Conservation (phyloP, 2,888 invertebrate genomes). For the Drosophila sordidula region DNA sequence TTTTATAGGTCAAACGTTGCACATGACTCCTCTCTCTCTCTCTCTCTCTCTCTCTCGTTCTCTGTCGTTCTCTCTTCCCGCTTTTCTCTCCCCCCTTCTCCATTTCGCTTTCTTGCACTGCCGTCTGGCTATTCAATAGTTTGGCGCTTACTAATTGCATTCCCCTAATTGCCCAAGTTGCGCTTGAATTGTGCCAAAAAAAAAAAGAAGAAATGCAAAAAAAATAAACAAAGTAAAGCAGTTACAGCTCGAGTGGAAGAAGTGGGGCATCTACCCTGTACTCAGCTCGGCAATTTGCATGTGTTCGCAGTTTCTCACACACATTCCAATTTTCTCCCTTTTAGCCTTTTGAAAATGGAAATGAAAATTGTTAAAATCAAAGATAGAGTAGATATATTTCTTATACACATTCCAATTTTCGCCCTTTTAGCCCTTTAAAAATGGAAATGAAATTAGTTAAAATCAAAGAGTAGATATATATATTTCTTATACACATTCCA, state of each 20-base stretch:
- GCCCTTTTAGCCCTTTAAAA: too few species aligned
- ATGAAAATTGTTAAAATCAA: too few species aligned
- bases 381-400: too few species aligned
- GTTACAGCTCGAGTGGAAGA: not conserved
- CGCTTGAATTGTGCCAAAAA: constrained; percentile 69
- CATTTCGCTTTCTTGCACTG: not conserved
- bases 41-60: too few species aligned
- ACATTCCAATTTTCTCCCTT: too few species aligned
- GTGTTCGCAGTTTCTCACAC: too few species aligned
- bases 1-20: constrained; percentile 65
- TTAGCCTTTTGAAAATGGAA: too few species aligned
- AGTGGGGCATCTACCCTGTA: not conserved
- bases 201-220: constrained; percentile 10
- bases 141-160: constrained; percentile 73
- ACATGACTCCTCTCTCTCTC: constrained; percentile 2
- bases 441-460: too few species aligned
- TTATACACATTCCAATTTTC: too few species aligned
- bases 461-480: too few species aligned
- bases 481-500: too few species aligned
- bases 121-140: constrained; percentile 66
- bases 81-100: not conserved
- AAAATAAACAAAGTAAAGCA: not conserved
- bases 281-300: not conserved
- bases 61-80: not conserved
- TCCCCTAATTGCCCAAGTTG: constrained; percentile 69